Evolutionary conservation across 2,888 invertebrate species (phyloP).

Genomic region (Erebia aethiops): DNA sequence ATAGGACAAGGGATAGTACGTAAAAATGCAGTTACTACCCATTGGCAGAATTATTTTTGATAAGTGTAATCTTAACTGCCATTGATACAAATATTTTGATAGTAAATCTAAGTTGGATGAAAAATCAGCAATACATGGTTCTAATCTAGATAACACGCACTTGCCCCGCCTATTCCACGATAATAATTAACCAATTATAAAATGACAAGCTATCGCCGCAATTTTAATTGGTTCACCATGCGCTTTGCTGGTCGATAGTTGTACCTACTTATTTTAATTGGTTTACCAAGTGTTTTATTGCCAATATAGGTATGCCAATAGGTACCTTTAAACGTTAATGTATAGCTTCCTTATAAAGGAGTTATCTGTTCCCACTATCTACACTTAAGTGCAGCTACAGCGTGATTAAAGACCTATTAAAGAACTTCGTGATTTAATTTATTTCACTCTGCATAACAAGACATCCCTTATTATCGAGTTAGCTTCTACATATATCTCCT

Average conservation of each 20-base stretch:
- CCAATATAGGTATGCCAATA: too few relatives aligned
- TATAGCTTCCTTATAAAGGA: background rate
- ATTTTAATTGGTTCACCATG: conserved; percentile 66
- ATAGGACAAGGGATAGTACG: too few relatives aligned
- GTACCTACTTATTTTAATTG: background rate
- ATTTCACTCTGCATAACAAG: too few relatives aligned
- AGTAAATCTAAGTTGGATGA: background rate
- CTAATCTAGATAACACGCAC: conserved; percentile 35
- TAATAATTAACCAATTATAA: conserved; percentile 81
- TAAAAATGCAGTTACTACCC: too few relatives aligned
- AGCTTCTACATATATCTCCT: too few relatives aligned
- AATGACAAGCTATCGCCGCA: conserved; percentile 75
- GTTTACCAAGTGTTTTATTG: too few relatives aligned
- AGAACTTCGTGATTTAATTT: too few relatives aligned
- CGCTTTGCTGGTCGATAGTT: background rate
- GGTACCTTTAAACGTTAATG: too few relatives aligned
- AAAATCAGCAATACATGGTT: conserved; percentile 2
- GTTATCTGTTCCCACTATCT: background rate
- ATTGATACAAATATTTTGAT: background rate
- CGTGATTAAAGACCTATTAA: background rate
- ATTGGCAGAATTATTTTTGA: background rate
- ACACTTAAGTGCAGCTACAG: background rate
- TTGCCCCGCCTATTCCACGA: conserved; percentile 67
- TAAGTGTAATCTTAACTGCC: background rate
- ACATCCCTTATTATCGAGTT: too few relatives aligned